These are phyloP conservation scores for Cydia fagiglandana DNA, from an alignment of 1,140 invertebrate species.

Conservation along the genomic window DNA sequence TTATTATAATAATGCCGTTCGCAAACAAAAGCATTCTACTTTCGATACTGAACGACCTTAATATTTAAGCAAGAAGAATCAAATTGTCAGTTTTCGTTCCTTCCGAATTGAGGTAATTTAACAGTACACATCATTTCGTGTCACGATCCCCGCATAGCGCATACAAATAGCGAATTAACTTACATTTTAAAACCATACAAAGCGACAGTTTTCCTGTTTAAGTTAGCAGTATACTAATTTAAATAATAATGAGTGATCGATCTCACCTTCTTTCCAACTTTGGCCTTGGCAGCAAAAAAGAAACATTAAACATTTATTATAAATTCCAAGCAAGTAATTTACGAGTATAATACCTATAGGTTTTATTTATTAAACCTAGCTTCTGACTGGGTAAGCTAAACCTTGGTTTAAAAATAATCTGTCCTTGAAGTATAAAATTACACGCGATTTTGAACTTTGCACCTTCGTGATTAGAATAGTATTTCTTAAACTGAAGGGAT, in stretches of 20 bases:
- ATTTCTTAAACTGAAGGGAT: neutral
- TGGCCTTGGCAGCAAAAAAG: slow-evolving; percentile 51
- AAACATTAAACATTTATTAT: slow-evolving; percentile 16
- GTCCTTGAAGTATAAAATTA: neutral
- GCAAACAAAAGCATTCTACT: no score
- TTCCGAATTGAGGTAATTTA: neutral
- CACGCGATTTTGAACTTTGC: neutral
- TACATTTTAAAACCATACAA: neutral
- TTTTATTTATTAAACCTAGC: slow-evolving; percentile 36
- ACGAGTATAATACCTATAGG: neutral
- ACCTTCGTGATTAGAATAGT: neutral
- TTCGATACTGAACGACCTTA: neutral
- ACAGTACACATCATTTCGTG: slow-evolving; percentile 17
- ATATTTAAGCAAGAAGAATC: neutral
- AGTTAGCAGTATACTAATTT: neutral
- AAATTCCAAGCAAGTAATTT: neutral
- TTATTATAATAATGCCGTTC: no score
- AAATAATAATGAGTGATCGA: slow-evolving; percentile 13
- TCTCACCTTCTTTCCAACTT: slow-evolving; percentile 47
- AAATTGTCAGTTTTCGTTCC: neutral
- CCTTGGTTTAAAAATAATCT: slow-evolving; percentile 23
- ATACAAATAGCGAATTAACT: neutral
- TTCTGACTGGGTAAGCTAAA: neutral
- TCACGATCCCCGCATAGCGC: neutral
- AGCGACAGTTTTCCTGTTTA: neutral